These are phyloP conservation scores for Embiotoca jacksoni DNA, from an alignment of 2,113 vertebrate species.

Conservation along the genomic window DNA sequence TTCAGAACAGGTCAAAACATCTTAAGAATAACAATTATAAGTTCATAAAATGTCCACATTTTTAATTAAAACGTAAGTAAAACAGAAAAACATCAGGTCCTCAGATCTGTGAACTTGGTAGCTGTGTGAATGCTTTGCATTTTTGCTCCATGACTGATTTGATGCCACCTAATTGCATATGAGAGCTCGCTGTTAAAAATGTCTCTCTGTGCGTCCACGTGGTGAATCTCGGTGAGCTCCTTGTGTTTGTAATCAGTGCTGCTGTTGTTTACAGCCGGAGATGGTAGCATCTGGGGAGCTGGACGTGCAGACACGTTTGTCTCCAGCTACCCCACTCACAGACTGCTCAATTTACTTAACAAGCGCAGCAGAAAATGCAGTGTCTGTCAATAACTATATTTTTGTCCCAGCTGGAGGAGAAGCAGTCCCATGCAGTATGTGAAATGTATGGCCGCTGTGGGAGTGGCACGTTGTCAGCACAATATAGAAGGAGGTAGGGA, in stretches of 20 bases:
- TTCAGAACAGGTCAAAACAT: no score
- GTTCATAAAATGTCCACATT: no score
- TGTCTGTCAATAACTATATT: slow-evolving; percentile 61
- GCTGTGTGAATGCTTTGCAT: not conserved
- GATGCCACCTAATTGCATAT: not conserved
- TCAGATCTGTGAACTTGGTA: not conserved
- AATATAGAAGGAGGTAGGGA: fast-evolving
- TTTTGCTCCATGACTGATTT: not conserved
- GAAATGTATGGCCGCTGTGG: slow-evolving; percentile 19
- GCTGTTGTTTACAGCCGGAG: slow-evolving; percentile 24
- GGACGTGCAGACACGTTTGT: slow-evolving; percentile 57
- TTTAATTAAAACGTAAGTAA: no score
- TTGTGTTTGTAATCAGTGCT: slow-evolving; percentile 28
- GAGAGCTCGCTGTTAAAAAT: not conserved
- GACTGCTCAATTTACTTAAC: slow-evolving; percentile 61
- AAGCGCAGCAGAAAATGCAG: slow-evolving; percentile 64
- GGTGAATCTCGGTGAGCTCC: not conserved
- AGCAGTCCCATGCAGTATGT: slow-evolving; percentile 26
- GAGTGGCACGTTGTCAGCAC: slow-evolving; percentile 20
- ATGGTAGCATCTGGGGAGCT: slow-evolving; percentile 37
- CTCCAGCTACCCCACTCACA: slow-evolving; percentile 29
- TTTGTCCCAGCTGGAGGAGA: slow-evolving; percentile 30
- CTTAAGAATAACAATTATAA: no score
- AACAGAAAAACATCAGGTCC: no score
- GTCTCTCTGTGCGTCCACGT: not conserved